Percentiles rank a stretch among this genome's conserved stretches.
Evolutionary conservation across 2,113 vertebrate genomes (phyloP).

Genomic region (Lophochroa leadbeateri): DNA sequence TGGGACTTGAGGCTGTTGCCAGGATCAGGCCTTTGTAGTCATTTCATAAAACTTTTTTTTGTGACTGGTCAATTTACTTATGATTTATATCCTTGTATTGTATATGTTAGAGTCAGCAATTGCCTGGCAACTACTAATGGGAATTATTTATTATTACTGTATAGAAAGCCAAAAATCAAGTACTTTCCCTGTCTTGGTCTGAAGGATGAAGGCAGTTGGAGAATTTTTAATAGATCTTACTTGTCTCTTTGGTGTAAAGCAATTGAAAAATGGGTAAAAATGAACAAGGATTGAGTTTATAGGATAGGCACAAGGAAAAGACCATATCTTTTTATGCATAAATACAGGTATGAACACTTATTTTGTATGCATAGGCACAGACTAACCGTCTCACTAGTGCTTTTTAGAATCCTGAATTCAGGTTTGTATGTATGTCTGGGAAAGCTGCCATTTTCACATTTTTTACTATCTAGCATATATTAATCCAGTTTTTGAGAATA

Average conservation of each 20-base stretch:
- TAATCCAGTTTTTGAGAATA: background rate
- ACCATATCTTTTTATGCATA: background rate
- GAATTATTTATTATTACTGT: background rate
- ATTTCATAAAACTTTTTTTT: background rate
- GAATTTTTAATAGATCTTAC: background rate
- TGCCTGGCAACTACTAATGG: background rate
- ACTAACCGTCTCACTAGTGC: background rate
- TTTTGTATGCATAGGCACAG: background rate
- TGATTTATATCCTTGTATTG: background rate
- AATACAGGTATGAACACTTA: background rate
- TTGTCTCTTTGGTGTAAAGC: background rate
- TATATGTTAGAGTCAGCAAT: constrained; percentile 4
- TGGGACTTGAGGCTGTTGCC: background rate
- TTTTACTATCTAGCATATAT: background rate
- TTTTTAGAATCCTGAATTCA: background rate
- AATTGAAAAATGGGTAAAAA: background rate
- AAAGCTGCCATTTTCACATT: background rate
- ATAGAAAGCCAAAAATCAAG: background rate
- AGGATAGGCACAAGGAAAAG: background rate
- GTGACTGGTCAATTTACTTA: background rate
- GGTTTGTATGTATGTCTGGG: background rate
- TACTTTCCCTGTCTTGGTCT: background rate
- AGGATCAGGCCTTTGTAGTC: background rate
- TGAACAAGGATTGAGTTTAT: background rate
- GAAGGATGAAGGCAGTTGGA: background rate